A percentile compares a stretch with the other conserved stretches of the same genome.
These are phyloP conservation scores for Microctenopoma steveboyesi DNA, from an alignment of 2,797 vertebrate species.

Conservation along the genomic window DNA sequence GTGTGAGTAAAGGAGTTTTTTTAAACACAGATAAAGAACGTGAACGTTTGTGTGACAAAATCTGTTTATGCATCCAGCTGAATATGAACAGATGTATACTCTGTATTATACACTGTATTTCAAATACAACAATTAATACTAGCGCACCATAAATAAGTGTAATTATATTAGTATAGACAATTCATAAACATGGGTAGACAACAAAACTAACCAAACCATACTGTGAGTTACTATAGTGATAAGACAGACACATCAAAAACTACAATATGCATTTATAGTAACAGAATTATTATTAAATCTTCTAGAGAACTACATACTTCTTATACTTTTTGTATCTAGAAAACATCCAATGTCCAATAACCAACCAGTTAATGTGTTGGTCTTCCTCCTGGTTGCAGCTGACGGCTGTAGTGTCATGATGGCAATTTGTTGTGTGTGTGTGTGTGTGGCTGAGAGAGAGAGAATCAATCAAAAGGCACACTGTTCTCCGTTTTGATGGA, in stretches of 20 bases:
- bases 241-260: not conserved
- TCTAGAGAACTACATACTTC: not conserved
- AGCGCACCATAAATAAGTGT: too few species aligned
- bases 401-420: slow-evolving; percentile 36
- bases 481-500: slow-evolving; percentile 58
- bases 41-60: not conserved
- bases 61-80: too few species aligned
- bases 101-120: too few species aligned
- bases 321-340: slow-evolving; percentile 47
- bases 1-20: slow-evolving; percentile 86
- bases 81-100: too few species aligned
- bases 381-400: slow-evolving; percentile 21
- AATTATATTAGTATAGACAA: too few species aligned
- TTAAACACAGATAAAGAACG: not conserved
- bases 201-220: too few species aligned
- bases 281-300: not conserved
- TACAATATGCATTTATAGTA: not conserved
- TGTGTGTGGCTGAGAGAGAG: not conserved
- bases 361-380: slow-evolving; percentile 32
- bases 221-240: too few species aligned
- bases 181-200: too few species aligned
- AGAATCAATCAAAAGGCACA: slow-evolving; percentile 66
- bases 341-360: slow-evolving; percentile 20
- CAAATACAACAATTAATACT: not conserved
- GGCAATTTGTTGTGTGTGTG: slow-evolving; percentile 23